These are phyloP conservation scores for Dromius quadrimaculatus DNA, from an alignment of 2,888 invertebrate genomes.

Conservation along the genomic window DNA sequence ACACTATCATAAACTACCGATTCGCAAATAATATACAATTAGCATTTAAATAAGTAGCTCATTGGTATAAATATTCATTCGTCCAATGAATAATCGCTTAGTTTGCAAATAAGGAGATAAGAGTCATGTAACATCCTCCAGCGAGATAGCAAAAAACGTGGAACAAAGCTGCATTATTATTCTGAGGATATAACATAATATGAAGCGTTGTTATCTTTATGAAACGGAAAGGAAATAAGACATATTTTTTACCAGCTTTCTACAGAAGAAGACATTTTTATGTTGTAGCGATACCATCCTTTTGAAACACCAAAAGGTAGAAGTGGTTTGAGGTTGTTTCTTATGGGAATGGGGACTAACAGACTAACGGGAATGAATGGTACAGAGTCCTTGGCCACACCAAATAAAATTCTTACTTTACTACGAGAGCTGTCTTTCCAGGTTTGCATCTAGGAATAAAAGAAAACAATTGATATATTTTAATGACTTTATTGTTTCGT, in stretches of 20 bases:
- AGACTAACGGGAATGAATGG: too few relatives aligned
- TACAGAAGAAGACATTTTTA: too few relatives aligned
- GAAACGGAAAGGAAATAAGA: conserved; percentile 37
- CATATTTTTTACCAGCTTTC: conserved; percentile 25
- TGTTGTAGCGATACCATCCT: too few relatives aligned
- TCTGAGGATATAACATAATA: conserved; percentile 44
- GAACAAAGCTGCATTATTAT: conserved; percentile 33
- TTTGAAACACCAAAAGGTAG: too few relatives aligned
- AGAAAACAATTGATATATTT: too few relatives aligned
- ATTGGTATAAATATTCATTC: conserved; percentile 42
- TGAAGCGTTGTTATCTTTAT: conserved; percentile 27
- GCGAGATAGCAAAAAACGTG: conserved; percentile 21
- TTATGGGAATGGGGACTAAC: too few relatives aligned
- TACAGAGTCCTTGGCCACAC: too few relatives aligned
- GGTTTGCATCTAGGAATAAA: too few relatives aligned
- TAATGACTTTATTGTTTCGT: too few relatives aligned
- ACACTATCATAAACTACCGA: conserved; percentile 17
- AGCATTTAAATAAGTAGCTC: conserved; percentile 34
- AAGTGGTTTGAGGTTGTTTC: too few relatives aligned
- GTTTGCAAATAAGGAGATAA: conserved; percentile 18
- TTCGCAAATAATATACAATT: conserved; percentile 43
- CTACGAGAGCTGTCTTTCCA: too few relatives aligned
- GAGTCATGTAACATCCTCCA: conserved; percentile 36
- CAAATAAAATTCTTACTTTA: too few relatives aligned
- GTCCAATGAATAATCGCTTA: conserved; percentile 3